A percentile compares a stretch with the other conserved stretches of the same genome.
These are phyloP conservation scores for Todiramphus chloris DNA, from an alignment of 2,113 vertebrate genomes.

Conservation along the genomic window DNA sequence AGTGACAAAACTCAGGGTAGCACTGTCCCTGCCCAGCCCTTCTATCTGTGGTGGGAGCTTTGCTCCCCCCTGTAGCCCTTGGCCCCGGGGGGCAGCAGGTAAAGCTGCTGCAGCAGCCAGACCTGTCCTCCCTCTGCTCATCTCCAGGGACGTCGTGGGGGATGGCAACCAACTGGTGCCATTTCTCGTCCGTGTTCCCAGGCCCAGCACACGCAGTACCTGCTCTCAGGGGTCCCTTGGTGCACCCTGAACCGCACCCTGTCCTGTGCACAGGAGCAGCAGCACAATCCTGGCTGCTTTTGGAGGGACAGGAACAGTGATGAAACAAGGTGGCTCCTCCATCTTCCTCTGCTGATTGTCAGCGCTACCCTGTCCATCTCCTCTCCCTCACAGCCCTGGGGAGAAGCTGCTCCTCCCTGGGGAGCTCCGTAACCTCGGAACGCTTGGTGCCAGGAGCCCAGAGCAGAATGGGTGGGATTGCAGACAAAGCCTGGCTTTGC, in stretches of 20 bases:
- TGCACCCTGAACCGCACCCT: no score
- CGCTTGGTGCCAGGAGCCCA: accelerated
- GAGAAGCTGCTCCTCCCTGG: not conserved
- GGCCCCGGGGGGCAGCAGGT: accelerated
- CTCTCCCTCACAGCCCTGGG: not conserved
- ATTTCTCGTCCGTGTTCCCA: accelerated
- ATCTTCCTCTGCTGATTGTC: not conserved
- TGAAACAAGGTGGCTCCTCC: accelerated
- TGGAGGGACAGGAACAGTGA: accelerated
- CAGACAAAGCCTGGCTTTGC: not conserved
- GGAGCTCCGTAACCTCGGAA: accelerated
- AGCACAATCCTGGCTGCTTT: not conserved
- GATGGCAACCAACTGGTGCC: accelerated
- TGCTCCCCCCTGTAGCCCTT: not conserved
- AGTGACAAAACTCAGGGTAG: not conserved
- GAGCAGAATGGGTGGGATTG: not conserved
- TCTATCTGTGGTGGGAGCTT: accelerated
- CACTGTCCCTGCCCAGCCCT: not conserved
- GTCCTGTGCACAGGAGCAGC: not conserved
- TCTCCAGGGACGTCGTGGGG: accelerated
- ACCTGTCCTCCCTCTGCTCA: not conserved
- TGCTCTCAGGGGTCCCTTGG: accelerated
- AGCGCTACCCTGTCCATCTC: not conserved
- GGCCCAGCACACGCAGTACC: accelerated
- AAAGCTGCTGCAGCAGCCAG: not conserved